phyloP scores from a whole-genome alignment of 1,140 invertebrate genomes.

The Heliconius congener region DNA sequence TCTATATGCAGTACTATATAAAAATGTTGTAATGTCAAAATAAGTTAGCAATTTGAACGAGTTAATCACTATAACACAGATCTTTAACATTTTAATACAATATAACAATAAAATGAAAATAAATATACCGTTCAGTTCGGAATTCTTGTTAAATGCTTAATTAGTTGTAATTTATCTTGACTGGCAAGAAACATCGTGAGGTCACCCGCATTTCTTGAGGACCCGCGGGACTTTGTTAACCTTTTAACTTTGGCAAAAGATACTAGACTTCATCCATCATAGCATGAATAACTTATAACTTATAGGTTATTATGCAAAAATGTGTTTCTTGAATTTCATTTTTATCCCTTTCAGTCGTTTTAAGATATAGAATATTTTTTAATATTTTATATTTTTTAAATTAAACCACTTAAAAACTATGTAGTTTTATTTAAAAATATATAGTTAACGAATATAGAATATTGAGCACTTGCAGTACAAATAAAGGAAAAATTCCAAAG shows the following conservation, averaged over 20 bases:
- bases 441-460: too few relatives aligned
- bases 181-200: slow-evolving; percentile 29
- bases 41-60: too few relatives aligned
- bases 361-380: neutral
- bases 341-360: neutral
- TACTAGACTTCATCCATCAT: slow-evolving; percentile 15
- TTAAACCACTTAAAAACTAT: too few relatives aligned
- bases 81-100: neutral
- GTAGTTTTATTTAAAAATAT: too few relatives aligned
- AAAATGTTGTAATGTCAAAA: too few relatives aligned
- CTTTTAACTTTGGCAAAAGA: slow-evolving; percentile 25
- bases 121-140: slow-evolving; percentile 22
- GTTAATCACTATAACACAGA: too few relatives aligned
- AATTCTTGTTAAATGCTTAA: slow-evolving; percentile 29
- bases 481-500: too few relatives aligned
- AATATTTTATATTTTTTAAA: too few relatives aligned
- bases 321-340: neutral
- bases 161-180: slow-evolving; percentile 36
- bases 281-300: slow-evolving; percentile 13
- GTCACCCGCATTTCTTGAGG: slow-evolving; percentile 30
- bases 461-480: too few relatives aligned
- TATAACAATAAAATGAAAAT: neutral
- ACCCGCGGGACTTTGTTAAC: slow-evolving; percentile 28
- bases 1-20: too few relatives aligned
- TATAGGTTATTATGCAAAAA: neutral